A percentile compares a stretch with the other conserved stretches of the same genome.
Conservation (phyloP, 2,888 invertebrate species). For the Macrosoma leucophasiata region DNA sequence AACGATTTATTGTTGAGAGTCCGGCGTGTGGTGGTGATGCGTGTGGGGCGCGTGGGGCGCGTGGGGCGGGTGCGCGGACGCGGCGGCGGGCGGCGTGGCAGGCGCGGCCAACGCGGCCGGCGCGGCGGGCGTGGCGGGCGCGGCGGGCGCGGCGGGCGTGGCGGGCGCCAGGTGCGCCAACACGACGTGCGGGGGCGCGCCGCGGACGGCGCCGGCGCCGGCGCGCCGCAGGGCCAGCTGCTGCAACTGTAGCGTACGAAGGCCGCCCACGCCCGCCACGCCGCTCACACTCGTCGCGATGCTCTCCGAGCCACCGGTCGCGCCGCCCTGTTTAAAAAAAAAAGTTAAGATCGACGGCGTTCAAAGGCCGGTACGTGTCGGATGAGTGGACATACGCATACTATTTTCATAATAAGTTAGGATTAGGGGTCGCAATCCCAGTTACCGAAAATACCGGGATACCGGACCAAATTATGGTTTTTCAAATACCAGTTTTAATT, state of each 20-base stretch:
- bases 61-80: constrained; percentile 25
- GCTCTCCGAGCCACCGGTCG: constrained; percentile 67
- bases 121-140: constrained; percentile 31
- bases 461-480: too few species aligned
- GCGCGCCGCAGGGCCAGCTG: constrained; percentile 59
- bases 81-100: constrained; percentile 10
- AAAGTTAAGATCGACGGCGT: not conserved
- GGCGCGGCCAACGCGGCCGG: constrained; percentile 58
- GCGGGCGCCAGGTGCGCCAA: constrained; percentile 47
- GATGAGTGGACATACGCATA: too few species aligned
- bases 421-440: too few species aligned
- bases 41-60: constrained; percentile 19
- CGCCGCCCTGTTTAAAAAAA: constrained; percentile 69
- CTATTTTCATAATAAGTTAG: too few species aligned
- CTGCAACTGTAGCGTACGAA: constrained; percentile 75
- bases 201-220: constrained; percentile 24
- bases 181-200: constrained; percentile 41
- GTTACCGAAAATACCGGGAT: too few species aligned
- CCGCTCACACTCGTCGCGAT: constrained; percentile 44
- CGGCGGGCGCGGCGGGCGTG: constrained; percentile 26
- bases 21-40: not conserved
- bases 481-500: too few species aligned
- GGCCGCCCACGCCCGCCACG: constrained; percentile 25
- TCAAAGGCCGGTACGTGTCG: not conserved
- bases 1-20: not conserved